These are phyloP conservation scores for Canis aureus DNA, from an alignment of 2,113 vertebrate genomes.

Conservation along the genomic window DNA sequence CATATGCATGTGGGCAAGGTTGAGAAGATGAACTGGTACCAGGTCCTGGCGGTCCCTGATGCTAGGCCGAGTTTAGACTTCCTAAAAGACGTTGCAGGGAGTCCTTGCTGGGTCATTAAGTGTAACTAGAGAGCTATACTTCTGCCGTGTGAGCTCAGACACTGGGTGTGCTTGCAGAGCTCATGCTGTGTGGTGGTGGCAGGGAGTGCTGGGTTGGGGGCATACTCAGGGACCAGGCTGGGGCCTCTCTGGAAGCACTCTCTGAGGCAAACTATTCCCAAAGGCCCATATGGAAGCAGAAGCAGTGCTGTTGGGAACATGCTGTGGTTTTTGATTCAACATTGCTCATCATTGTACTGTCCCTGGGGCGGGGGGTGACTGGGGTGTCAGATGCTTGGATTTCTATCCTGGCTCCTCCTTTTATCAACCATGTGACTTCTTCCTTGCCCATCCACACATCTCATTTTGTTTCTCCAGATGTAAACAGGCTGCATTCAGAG, in stretches of 20 bases:
- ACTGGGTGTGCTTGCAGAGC: not conserved
- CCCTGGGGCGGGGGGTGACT: not conserved
- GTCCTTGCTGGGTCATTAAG: not conserved
- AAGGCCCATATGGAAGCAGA: not conserved
- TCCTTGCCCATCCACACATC: not conserved
- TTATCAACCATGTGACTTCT: constrained; percentile 32
- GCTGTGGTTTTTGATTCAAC: not conserved
- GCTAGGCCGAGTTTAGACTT: not conserved
- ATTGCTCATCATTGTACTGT: not conserved
- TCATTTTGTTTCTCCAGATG: not conserved
- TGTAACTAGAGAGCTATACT: not conserved
- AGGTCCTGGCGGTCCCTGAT: not conserved
- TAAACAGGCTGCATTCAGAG: not conserved
- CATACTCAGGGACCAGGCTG: not conserved
- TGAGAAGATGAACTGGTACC: not conserved
- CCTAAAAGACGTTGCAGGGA: not conserved
- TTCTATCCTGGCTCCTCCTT: not conserved
- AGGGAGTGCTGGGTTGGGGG: not conserved
- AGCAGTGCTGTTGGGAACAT: not conserved
- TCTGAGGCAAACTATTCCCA: not conserved
- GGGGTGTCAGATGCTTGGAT: not conserved
- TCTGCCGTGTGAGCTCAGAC: not conserved
- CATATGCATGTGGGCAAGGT: not conserved
- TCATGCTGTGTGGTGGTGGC: too few relatives aligned
- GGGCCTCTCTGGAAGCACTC: not conserved